phyloP scores from a whole-genome alignment of 2,888 invertebrate species.

The Resseliella maxima region DNA sequence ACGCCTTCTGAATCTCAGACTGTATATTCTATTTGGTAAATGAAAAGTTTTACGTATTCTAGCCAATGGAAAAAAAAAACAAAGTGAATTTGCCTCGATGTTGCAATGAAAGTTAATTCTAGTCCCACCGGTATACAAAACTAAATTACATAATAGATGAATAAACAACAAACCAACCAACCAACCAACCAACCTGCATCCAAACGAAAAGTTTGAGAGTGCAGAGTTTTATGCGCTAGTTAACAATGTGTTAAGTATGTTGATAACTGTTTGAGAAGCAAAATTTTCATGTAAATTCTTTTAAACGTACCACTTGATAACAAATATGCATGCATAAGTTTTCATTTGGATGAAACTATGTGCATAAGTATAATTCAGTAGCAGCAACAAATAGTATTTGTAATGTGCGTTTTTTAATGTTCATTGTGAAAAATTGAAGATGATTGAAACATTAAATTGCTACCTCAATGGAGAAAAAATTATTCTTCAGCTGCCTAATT shows the following conservation, averaged over 20 bases:
- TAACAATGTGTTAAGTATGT: background rate
- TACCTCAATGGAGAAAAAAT: background rate
- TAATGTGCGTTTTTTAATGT: too few relatives aligned
- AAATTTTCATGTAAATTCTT: background rate
- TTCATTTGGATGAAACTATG: background rate
- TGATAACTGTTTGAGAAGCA: background rate
- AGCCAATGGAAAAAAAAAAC: background rate
- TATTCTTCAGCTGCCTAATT: background rate
- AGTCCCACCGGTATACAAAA: background rate
- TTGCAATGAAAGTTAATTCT: background rate
- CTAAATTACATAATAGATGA: background rate
- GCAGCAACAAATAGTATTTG: background rate
- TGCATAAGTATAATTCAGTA: background rate
- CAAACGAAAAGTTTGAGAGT: background rate
- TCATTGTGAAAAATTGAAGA: background rate
- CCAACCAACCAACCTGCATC: too few relatives aligned
- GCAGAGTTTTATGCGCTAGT: background rate
- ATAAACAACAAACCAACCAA: too few relatives aligned
- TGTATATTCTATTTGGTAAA: background rate
- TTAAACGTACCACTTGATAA: background rate
- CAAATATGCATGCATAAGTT: background rate
- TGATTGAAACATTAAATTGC: constrained; percentile 2
- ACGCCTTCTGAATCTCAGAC: background rate
- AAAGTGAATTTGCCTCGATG: background rate
- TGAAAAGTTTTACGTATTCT: background rate